These are phyloP conservation scores for Drosophila bifasciata DNA, from an alignment of 1,140 invertebrate species.

Conservation along the genomic window DNA sequence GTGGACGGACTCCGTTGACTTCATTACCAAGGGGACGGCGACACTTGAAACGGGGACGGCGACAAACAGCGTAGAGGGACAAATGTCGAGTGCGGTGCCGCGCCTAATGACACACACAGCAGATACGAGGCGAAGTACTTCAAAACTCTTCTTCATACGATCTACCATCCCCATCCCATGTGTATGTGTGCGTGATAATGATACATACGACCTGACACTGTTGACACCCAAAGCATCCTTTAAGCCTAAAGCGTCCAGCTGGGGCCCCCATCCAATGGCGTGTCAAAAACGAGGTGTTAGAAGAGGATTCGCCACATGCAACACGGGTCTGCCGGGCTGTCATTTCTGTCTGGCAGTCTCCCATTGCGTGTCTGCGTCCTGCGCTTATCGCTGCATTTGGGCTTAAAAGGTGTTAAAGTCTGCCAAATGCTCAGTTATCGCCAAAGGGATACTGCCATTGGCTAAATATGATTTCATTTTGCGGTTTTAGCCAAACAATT, in stretches of 20 bases:
- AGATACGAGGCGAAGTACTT: constrained; percentile 23
- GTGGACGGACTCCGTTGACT: constrained; percentile 52
- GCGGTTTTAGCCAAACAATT: too few species aligned
- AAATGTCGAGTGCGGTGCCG: constrained; percentile 42
- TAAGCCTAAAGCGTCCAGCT: constrained; percentile 17
- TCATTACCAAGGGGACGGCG: constrained; percentile 71
- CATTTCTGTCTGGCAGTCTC: constrained; percentile 19
- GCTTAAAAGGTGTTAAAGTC: constrained; percentile 68
- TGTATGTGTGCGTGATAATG: constrained; percentile 63
- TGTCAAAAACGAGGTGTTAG: constrained; percentile 54
- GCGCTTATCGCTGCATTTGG: constrained; percentile 51
- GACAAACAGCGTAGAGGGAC: constrained; percentile 49
- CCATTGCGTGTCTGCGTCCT: constrained; percentile 57
- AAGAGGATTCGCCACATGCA: constrained; percentile 55
- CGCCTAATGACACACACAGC: constrained; percentile 72
- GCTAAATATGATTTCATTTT: not conserved
- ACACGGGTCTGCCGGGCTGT: constrained; percentile 22
- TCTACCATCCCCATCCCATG: constrained; percentile 9
- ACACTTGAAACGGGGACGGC: constrained; percentile 66
- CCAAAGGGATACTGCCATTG: constrained; percentile 25
- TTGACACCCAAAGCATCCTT: constrained; percentile 65
- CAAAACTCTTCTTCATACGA: constrained; percentile 38
- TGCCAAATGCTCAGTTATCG: constrained; percentile 75
- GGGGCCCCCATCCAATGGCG: constrained; percentile 39
- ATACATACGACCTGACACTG: constrained; percentile 63